These are phyloP conservation scores for Epinephelus cyanopodus DNA, from an alignment of 2,113 vertebrate genomes.

Conservation along the genomic window DNA sequence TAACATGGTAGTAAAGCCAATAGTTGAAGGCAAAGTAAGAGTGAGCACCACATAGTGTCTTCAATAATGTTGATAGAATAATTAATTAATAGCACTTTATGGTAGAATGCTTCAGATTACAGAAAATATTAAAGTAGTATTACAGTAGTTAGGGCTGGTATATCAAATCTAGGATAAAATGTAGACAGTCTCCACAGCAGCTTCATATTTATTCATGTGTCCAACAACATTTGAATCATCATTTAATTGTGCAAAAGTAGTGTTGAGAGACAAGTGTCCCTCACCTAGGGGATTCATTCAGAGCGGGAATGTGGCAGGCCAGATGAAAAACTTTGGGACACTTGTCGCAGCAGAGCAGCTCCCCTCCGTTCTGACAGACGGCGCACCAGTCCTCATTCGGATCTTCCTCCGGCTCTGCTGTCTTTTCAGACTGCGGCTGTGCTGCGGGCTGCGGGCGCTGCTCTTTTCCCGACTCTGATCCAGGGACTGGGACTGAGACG, in stretches of 20 bases:
- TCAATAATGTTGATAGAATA: neutral
- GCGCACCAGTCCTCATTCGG: conserved; percentile 99
- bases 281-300: conserved; percentile 96
- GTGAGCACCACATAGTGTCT: no score
- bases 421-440: conserved; percentile 50
- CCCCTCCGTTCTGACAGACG: conserved; percentile 97
- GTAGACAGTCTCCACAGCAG: neutral
- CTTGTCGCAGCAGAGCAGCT: conserved; percentile 95
- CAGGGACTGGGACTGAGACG: neutral
- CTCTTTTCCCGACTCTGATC: conserved; percentile 29
- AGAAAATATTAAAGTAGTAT: neutral
- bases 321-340: conserved; percentile 99
- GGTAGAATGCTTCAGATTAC: neutral
- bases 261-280: neutral
- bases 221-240: neutral
- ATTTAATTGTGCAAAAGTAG: neutral
- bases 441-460: conserved; percentile 41
- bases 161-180: no score
- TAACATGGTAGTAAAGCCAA: no score
- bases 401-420: conserved; percentile 77
- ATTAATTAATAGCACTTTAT: neutral
- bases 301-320: conserved; percentile 93
- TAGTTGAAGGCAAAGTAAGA: no score
- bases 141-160: neutral
- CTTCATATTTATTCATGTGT: neutral